A percentile compares a stretch with the other conserved stretches of the same genome.
phyloP scores from a whole-genome alignment of 2,113 vertebrate species.

The Andinoacara biseriatus region DNA sequence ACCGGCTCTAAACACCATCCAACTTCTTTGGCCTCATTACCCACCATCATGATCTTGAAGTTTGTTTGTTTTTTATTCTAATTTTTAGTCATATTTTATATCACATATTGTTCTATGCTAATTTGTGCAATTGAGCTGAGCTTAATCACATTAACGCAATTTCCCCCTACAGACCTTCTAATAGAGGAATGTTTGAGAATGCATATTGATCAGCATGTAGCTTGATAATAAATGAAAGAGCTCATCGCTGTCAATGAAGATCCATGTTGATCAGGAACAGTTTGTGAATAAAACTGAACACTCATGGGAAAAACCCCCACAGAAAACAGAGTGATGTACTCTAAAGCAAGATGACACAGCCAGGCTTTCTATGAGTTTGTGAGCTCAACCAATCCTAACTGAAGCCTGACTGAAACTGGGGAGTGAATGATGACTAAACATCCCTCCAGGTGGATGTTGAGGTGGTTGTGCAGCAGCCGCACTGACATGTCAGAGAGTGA shows the following conservation, averaged over 20 bases:
- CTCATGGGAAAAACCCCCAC: rapidly evolving
- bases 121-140: neutral
- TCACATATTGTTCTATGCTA: neutral
- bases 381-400: neutral
- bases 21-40: neutral
- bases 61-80: neutral
- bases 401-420: neutral
- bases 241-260: neutral
- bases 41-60: neutral
- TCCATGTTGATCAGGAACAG: neutral
- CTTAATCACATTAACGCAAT: neutral
- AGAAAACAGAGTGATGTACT: neutral
- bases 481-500: no score
- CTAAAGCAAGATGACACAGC: neutral
- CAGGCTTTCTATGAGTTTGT: neutral
- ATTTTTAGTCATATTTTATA: neutral
- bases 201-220: neutral
- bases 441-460: no score
- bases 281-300: neutral
- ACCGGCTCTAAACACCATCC: neutral
- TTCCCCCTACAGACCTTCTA: neutral
- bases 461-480: no score
- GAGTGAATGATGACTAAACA: no score
- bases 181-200: neutral
- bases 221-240: neutral